Conservation (phyloP, 1,140 invertebrate species). For the Platyura marginata region DNA sequence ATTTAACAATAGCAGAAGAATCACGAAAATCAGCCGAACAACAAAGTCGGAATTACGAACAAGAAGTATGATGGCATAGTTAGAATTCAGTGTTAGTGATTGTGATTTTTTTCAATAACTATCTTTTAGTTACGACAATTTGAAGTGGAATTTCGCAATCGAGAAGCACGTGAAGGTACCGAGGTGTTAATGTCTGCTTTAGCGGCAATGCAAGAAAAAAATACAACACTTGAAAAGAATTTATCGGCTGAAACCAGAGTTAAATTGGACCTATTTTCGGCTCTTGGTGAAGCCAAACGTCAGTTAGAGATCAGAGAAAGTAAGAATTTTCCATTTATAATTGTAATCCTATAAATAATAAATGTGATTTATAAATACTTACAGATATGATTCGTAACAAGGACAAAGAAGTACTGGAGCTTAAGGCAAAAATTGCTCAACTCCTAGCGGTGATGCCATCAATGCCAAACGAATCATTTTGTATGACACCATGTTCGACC, state of each 20-base stretch:
- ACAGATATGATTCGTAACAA: conserved; percentile 56
- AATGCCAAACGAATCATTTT: conserved; percentile 57
- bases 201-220: conserved; percentile 70
- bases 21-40: conserved; percentile 18
- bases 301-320: conserved; percentile 84
- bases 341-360: not conserved
- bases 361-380: conserved; percentile 11
- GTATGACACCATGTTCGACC: conserved; percentile 24
- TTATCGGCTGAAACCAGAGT: conserved; percentile 88
- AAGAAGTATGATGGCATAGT: conserved; percentile 12
- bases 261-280: conserved; percentile 91
- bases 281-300: conserved; percentile 83
- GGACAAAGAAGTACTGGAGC: conserved; percentile 78
- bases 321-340: conserved; percentile 29
- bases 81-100: not conserved
- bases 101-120: not conserved
- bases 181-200: conserved; percentile 68
- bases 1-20: conserved; percentile 60
- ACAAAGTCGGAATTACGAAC: conserved; percentile 18
- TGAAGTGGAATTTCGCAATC: conserved; percentile 21
- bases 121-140: conserved; percentile 11
- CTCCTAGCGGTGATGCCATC: conserved; percentile 80
- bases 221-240: conserved; percentile 73
- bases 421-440: conserved; percentile 81
- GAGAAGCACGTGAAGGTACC: conserved; percentile 58